Evolutionary conservation across 2,113 vertebrate genomes (phyloP), one percentile per base, ranked within the genome.

Genomic region (Butastur rufipennis): DNA sequence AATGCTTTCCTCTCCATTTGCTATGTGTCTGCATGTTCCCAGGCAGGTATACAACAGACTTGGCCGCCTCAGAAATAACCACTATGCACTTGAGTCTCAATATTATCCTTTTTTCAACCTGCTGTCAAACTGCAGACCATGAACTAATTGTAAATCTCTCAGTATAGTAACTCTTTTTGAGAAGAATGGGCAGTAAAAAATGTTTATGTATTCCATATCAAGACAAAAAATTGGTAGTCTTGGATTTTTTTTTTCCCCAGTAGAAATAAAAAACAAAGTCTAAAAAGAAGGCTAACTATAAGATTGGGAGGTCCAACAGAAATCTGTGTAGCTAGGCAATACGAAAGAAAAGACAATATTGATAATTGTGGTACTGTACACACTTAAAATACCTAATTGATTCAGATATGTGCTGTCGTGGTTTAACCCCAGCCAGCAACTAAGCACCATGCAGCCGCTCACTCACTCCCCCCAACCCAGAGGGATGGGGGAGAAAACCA

Each of bases 151-250:
- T 16, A 81, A 48, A 81, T n/a, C n/a, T 62, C 58, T 67, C 59
- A 40, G 16, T n/a, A 23, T 1, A 42, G 22, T 34, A 55, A 43
- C 8, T 40, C 36, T 34, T 65, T 55, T 50, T 5, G 22, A 81
- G 63, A 66, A 58, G 26, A 81, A 77, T 1, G 11, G 11, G 17
- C 11, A 6, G 10, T 10, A 53, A 3, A 80, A 72, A 79, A 61
- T 34, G 10, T 63, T 65, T 55, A 52, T 2, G 0, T 10, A 32
- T 66, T 87, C 25, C 1, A 1, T 27, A 79, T 4, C 34, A 61
- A 70, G 34, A 55, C 5, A 47, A 80, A 42, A 59, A 58, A 88
- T 5, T 34, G 9, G 1, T 29, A 13, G 2, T 32, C 22, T 56
- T 67, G 18, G 8, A 53, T 7, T 27, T n/a, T 12, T 27, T 53